These are phyloP conservation scores for Sepiola atlantica DNA, from an alignment of 2,888 invertebrate genomes.

Conservation along the genomic window DNA sequence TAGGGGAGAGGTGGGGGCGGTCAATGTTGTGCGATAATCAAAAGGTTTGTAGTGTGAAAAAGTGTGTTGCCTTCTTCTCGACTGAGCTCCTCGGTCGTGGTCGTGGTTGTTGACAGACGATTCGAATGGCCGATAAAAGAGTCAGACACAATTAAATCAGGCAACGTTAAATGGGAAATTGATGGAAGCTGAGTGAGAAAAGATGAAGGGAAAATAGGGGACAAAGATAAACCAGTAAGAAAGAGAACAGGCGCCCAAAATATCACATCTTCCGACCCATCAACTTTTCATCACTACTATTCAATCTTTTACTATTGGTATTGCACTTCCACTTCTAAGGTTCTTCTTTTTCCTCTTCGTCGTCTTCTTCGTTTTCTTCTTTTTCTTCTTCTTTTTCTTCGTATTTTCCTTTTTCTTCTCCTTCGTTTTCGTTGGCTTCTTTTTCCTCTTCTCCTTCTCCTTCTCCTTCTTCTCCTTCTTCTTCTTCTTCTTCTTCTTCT, in stretches of 20 bases:
- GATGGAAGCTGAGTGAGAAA: slow-evolving; percentile 20
- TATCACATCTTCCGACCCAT: neutral
- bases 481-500: too few species aligned
- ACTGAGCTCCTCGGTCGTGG: too few species aligned
- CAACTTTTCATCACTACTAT: neutral
- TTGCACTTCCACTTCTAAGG: neutral
- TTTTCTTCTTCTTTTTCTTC: neutral
- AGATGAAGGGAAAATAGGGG: neutral
- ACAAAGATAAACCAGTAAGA: neutral
- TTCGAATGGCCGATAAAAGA: neutral
- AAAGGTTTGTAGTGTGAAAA: neutral
- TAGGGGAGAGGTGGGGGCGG: neutral
- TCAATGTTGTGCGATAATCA: neutral
- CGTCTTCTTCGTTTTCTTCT: neutral
- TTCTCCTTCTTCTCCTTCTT: neutral
- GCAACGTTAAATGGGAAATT: neutral
- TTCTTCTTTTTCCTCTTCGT: neutral
- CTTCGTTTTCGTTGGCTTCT: neutral
- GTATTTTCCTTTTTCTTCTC: neutral
- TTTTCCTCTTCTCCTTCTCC: neutral
- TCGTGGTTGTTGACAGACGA: neutral
- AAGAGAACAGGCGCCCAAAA: neutral
- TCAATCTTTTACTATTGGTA: neutral
- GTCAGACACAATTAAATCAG: neutral
- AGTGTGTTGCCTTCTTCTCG: too few species aligned